phyloP scores from a whole-genome alignment of 2,888 invertebrate genomes.

The Buathra laborator region DNA sequence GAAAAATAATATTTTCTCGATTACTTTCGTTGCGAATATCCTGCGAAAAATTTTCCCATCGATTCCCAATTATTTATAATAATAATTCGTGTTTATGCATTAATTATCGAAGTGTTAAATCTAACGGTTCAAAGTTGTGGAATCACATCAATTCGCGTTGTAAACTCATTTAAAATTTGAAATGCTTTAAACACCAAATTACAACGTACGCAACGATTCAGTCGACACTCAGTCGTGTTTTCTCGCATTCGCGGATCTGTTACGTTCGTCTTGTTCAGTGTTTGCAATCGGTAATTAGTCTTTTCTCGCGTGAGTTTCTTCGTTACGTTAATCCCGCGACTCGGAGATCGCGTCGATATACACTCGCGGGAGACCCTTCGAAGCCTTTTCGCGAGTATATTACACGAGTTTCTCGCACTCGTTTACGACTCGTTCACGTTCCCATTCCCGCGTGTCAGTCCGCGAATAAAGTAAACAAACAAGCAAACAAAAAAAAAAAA shows the following conservation, averaged over 20 bases:
- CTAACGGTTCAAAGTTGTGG: neutral
- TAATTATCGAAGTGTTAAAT: too few species aligned
- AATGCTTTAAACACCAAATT: neutral
- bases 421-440: slow-evolving; percentile 4
- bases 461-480: slow-evolving; percentile 25
- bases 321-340: slow-evolving; percentile 15
- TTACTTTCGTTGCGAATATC: too few species aligned
- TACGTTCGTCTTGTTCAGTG: neutral
- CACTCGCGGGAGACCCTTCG: neutral
- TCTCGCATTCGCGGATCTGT: neutral
- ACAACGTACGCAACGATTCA: neutral
- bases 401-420: neutral
- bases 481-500: slow-evolving; percentile 29
- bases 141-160: neutral
- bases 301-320: slow-evolving; percentile 24
- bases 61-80: too few species aligned
- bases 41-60: too few species aligned
- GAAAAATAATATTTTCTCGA: too few species aligned
- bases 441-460: slow-evolving; percentile 18
- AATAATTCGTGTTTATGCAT: too few species aligned
- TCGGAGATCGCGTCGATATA: slow-evolving; percentile 13
- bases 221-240: neutral
- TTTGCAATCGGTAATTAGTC: slow-evolving; percentile 35
- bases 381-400: neutral
- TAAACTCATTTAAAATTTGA: neutral